Evolutionary conservation across 2,113 vertebrate genomes (phyloP).

Genomic region (Brachyhypopomus occidentalis): DNA sequence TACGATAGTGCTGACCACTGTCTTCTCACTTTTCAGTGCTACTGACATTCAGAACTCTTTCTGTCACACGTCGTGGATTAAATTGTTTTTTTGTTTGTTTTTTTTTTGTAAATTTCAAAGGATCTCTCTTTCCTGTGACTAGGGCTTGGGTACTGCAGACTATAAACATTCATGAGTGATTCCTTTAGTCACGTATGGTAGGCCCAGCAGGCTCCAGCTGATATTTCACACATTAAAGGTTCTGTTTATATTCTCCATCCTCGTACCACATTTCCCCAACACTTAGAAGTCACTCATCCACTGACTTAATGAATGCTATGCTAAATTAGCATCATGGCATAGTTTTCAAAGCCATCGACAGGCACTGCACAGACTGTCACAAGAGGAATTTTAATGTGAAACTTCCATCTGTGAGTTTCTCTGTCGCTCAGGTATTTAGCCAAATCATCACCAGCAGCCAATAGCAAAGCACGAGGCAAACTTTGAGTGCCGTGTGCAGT

Average conservation of each 20-base stretch:
- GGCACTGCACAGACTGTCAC: not conserved
- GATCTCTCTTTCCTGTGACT: not conserved
- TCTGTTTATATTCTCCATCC: not conserved
- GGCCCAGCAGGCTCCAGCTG: not conserved
- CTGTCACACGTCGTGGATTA: too few species aligned
- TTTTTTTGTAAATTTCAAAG: not conserved
- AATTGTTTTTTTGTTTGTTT: too few species aligned
- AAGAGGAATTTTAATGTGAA: not conserved
- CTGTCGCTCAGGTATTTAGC: conserved; percentile 9
- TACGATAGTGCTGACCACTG: not conserved
- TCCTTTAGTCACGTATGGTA: not conserved
- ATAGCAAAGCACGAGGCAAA: not conserved
- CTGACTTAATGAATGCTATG: not conserved
- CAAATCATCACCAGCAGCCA: conserved; percentile 4
- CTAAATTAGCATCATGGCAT: conserved; percentile 20
- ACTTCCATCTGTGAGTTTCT: conserved; percentile 5
- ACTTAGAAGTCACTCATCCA: conserved; percentile 1
- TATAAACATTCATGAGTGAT: not conserved
- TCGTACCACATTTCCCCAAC: not conserved
- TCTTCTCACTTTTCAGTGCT: not conserved
- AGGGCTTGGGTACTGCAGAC: not conserved
- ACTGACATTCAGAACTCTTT: not conserved
- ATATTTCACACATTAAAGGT: not conserved
- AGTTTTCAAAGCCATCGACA: conserved; percentile 12
- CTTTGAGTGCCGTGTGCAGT: not conserved